Evolutionary conservation across 2,113 vertebrate species (phyloP), one percentile per base, ranked within the genome.

Genomic region (Anarhynchus alexandrinus): DNA sequence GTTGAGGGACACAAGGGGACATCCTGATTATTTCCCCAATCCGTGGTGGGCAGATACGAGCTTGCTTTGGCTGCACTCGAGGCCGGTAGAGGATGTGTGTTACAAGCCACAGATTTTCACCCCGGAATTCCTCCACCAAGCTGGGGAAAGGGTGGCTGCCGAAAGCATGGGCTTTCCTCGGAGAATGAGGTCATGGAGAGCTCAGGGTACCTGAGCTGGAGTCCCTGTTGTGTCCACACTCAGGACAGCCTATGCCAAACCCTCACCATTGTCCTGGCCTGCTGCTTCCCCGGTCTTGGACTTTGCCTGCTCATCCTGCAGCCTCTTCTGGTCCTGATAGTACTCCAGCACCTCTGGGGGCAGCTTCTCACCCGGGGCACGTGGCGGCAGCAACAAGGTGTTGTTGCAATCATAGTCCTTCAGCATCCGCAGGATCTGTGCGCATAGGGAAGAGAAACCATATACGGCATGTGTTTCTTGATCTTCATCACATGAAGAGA

Each of bases 341-440:
- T 98, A 97, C 8, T 99, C 98, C 4, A 99, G 94, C 40, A 99
- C 59, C 90, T 99, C 99, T 5, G 77, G 58, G 11, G 99, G 98
- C 55, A 99, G 98, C 58, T 96, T 97, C 82, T 98, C 98, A 12
- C 99, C 99, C 0, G 98, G 96, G 6, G 62, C n/a, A 2, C 99
- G 98, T 0, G 98, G 98, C 10, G 99, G 99, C 78, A 99, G 96
- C 85, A 99, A 86, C 59, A 99, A 92, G 8, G 89, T 94, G 42
- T 98, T 98, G 49, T 96, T 97, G 52, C 96, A 86, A 66, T 99
- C 96, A 2, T 99, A 99, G 42, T 98, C 98, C 78, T 98, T 98
- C 87, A 99, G 82, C 71, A 74, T 76, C 14, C 95, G 95, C 82
- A 99, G 95, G 55, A 99, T 98, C 99, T 99, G 90, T 11, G 19